phyloP scores from a whole-genome alignment of 2,888 invertebrate genomes.

The Agriotes lineatus region DNA sequence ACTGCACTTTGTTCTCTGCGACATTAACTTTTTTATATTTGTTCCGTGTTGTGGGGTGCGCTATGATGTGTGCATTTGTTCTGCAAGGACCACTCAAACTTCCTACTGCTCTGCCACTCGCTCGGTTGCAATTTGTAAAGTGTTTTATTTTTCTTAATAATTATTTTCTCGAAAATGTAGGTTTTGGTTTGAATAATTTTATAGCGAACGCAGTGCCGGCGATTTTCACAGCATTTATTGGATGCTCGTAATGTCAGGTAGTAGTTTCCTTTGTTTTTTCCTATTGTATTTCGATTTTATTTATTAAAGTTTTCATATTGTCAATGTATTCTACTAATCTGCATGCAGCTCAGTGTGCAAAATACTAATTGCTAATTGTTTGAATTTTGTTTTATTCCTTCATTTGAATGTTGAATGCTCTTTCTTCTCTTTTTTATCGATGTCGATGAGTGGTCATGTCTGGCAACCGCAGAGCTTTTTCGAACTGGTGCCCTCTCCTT shows the following conservation, averaged over 20 bases:
- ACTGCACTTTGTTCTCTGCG: constrained; percentile 37
- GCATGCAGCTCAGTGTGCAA: constrained; percentile 60
- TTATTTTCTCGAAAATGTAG: constrained; percentile 41
- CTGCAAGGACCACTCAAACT: constrained; percentile 87
- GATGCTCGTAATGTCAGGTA: constrained; percentile 54
- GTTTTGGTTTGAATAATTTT: constrained; percentile 37
- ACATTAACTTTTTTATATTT: constrained; percentile 42
- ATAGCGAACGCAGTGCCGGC: constrained; percentile 49
- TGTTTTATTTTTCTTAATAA: constrained; percentile 51
- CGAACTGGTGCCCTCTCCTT: constrained; percentile 38
- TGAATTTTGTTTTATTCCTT: constrained; percentile 42
- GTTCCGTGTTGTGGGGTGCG: constrained; percentile 66
- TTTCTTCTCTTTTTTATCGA: constrained; percentile 58
- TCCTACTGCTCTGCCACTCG: constrained; percentile 70
- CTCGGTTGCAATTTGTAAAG: constrained; percentile 61
- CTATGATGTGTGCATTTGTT: constrained; percentile 68
- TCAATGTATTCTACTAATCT: constrained; percentile 55
- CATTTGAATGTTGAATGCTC: constrained; percentile 64
- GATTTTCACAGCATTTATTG: constrained; percentile 54
- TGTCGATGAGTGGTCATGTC: constrained; percentile 65
- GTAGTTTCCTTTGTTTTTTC: constrained; percentile 52
- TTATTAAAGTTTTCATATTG: constrained; percentile 46
- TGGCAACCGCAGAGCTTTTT: constrained; percentile 54
- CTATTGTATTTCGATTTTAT: constrained; percentile 50
- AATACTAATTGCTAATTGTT: constrained; percentile 47